A percentile compares a stretch with the other conserved stretches of the same genome.
phyloP scores from a whole-genome alignment of 2,113 vertebrate genomes.

The Eupsittula cactorum region DNA sequence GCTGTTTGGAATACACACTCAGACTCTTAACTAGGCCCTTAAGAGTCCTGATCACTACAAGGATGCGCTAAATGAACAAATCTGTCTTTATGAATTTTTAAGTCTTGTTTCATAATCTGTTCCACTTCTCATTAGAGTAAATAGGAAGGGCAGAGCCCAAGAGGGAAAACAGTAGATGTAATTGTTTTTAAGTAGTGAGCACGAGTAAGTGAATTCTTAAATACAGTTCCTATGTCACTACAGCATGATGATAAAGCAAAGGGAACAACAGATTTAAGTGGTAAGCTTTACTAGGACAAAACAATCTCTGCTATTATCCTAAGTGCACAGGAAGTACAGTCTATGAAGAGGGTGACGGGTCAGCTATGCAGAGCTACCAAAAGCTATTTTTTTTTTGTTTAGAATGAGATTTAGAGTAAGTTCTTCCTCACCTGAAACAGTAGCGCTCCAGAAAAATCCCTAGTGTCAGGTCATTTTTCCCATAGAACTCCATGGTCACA shows the following conservation, averaged over 20 bases:
- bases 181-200: background rate
- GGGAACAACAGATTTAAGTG: background rate
- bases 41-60: background rate
- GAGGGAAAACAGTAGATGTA: background rate
- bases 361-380: background rate
- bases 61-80: background rate
- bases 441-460: constrained; percentile 97
- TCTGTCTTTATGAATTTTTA: background rate
- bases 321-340: background rate
- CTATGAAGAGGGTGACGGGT: background rate
- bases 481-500: constrained; percentile 99
- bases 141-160: background rate
- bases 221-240: background rate
- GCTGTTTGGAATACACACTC: background rate
- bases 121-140: background rate
- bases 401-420: background rate
- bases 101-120: background rate
- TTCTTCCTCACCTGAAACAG: constrained; percentile 88
- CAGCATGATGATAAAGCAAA: background rate
- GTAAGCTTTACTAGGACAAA: background rate
- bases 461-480: constrained; percentile 96
- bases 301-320: background rate
- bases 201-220: background rate
- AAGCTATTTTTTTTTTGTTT: background rate
- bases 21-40: background rate